Base-by-base conservation (phyloP, 1,140 invertebrate genomes). In the Xylocopa sonorina region DNA sequence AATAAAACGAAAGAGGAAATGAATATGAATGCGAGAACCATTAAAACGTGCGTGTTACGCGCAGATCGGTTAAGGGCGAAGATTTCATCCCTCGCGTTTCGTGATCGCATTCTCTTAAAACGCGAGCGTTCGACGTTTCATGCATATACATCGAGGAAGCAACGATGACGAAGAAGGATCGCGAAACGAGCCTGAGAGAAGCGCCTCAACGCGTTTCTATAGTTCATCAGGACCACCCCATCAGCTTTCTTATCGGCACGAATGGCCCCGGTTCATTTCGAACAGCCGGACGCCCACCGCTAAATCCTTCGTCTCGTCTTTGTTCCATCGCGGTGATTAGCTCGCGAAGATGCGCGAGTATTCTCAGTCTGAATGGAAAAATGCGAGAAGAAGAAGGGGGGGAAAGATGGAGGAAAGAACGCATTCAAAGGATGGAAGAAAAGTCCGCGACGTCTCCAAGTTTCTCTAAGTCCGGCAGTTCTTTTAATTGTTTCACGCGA, bases 1-100 rank as follows among this genome's bases (percentile, higher is more conserved):
- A 60, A 10, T 5, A 60, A 34, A 75, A 53, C 68, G 73, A 80
- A 80, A 75, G 57, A 27, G 27, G 46, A 48, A 63, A 78, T 78
- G 68, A 71, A 78, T 75, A 75, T 73, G 58, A 80, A 84, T 75
- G 62, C 53, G 27, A n/a, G 41, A 7, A 48, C 57, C 81, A 71
- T 80, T 60, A 60, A 60, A 60, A 60, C 57, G 10, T 60, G 29
- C 46, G 41, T 41, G 7, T 14, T 16, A 46, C 46, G 27, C 57
- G 58, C 18, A 4, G 27, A 21, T 14, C 29, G 6, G n/a, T 2
- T 14, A 63, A 50, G 38, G 51, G 10, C 55, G 48, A 69, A 41
- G 6, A 66, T 32, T 53, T n/a, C n/a, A n/a, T n/a, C n/a, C n/a
- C n/a, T n/a, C n/a, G n/a, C n/a, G n/a, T n/a, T n/a, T 34, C 53